Percentiles rank a stretch among this genome's conserved stretches.
Conservation (phyloP, 2,113 vertebrate genomes). For the Phalacrocorax pelagicus region DNA sequence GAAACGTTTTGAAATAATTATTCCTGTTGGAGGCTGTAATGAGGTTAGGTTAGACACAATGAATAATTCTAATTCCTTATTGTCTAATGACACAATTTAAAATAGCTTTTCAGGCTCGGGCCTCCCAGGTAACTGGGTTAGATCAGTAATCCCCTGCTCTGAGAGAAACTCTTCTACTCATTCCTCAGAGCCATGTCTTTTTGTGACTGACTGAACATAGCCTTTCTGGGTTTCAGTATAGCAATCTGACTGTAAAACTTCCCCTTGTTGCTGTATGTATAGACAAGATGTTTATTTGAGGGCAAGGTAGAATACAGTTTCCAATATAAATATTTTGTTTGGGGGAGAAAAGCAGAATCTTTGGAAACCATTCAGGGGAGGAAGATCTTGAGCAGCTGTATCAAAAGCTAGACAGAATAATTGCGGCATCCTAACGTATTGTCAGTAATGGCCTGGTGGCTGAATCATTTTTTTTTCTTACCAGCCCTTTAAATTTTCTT, state of each 20-base stretch:
- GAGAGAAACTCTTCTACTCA: not conserved
- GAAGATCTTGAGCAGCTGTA: not conserved
- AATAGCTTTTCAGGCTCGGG: not conserved
- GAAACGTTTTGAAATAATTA: conserved; percentile 31
- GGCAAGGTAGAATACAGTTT: not conserved
- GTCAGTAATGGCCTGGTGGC: not conserved
- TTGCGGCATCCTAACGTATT: not conserved
- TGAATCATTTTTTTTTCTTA: not conserved
- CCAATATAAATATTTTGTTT: not conserved
- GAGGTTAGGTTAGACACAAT: conserved; percentile 45
- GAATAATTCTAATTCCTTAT: conserved; percentile 36
- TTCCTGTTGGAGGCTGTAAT: not conserved
- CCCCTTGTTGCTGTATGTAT: not conserved
- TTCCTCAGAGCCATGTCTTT: not conserved
- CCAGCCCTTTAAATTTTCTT: not conserved
- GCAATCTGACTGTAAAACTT: not conserved
- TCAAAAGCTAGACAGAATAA: not conserved
- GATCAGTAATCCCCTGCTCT: not conserved
- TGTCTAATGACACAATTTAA: conserved; percentile 49
- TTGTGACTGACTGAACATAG: not conserved
- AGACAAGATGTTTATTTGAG: not conserved
- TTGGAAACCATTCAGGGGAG: not conserved
- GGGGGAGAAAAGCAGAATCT: not conserved
- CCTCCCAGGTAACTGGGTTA: conserved; percentile 34
- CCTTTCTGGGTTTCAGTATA: not conserved